phyloP scores from a whole-genome alignment of 1,140 invertebrate species.

The Agraylea sexmaculata region DNA sequence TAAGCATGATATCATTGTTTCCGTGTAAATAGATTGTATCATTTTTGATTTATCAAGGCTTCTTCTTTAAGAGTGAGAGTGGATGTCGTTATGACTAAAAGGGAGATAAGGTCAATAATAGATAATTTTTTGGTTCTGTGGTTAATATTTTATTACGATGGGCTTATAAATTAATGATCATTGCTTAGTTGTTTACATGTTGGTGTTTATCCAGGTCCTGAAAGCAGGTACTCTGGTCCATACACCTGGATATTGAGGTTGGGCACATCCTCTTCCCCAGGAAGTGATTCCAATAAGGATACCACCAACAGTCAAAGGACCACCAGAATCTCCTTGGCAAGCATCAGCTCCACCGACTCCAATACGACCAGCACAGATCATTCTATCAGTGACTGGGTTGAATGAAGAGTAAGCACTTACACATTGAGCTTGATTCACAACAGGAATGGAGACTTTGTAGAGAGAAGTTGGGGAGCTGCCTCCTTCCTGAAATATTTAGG shows the following conservation, averaged over 20 bases:
- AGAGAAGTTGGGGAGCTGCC: constrained; percentile 24
- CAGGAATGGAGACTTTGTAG: constrained; percentile 29
- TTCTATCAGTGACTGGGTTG: constrained; percentile 43
- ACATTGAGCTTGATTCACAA: constrained; percentile 27
- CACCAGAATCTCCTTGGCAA: constrained; percentile 45
- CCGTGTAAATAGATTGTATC: too few species aligned
- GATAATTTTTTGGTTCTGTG: too few species aligned
- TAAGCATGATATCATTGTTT: too few species aligned
- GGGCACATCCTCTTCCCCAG: constrained; percentile 38
- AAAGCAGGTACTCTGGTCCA: constrained; percentile 36
- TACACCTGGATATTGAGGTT: constrained; percentile 39
- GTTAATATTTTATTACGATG: too few species aligned
- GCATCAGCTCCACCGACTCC: constrained; percentile 26
- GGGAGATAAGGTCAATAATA: too few species aligned
- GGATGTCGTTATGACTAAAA: too few species aligned
- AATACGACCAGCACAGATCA: constrained; percentile 53
- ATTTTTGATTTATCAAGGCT: too few species aligned
- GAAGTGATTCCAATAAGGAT: constrained; percentile 44
- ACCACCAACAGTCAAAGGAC: constrained; percentile 40
- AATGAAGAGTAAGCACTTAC: constrained; percentile 21
- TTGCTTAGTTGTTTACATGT: too few species aligned
- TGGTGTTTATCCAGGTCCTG: constrained; percentile 11
- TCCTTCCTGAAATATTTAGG: constrained; percentile 16
- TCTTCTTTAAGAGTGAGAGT: too few species aligned
- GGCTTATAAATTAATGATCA: too few species aligned